Evolutionary conservation across 2,797 vertebrate species (phyloP).

Genomic region (Pipistrellus kuhlii): DNA sequence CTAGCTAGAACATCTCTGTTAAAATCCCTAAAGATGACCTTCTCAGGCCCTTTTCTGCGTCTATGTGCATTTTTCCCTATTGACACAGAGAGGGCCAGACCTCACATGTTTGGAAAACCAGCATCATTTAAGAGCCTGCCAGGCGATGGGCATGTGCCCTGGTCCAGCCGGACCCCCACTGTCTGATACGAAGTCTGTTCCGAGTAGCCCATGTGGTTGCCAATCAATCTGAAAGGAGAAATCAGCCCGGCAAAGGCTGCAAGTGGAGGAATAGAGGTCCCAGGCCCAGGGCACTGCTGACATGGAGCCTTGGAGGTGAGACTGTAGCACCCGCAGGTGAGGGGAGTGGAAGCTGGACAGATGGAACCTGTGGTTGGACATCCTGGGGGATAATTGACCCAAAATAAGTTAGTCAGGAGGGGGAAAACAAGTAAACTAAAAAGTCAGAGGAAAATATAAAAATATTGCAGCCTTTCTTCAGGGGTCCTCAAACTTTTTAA

Average conservation of each 20-base stretch:
- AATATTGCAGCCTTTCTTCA: background rate
- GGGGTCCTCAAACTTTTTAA: too few relatives aligned
- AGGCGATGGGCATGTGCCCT: background rate
- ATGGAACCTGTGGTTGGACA: background rate
- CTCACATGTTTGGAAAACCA: background rate
- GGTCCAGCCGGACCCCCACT: background rate
- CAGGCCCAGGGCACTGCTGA: background rate
- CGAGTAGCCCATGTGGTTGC: background rate
- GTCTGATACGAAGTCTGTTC: background rate
- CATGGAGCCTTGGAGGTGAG: background rate
- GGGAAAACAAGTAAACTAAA: background rate
- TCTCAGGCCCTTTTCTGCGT: background rate
- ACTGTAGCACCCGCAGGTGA: background rate
- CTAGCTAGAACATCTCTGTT: constrained; percentile 13
- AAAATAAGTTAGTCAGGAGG: background rate
- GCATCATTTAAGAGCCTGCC: background rate
- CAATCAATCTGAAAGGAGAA: background rate
- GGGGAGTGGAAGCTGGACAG: background rate
- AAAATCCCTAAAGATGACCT: background rate
- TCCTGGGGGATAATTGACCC: background rate
- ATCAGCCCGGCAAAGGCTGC: background rate
- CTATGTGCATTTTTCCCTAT: background rate
- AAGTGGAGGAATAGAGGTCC: background rate
- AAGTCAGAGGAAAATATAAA: background rate
- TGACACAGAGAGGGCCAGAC: background rate